A percentile compares a stretch with the other conserved stretches of the same genome.
phyloP scores from a whole-genome alignment of 1,140 invertebrate species.

The Nasonia longicornis region DNA sequence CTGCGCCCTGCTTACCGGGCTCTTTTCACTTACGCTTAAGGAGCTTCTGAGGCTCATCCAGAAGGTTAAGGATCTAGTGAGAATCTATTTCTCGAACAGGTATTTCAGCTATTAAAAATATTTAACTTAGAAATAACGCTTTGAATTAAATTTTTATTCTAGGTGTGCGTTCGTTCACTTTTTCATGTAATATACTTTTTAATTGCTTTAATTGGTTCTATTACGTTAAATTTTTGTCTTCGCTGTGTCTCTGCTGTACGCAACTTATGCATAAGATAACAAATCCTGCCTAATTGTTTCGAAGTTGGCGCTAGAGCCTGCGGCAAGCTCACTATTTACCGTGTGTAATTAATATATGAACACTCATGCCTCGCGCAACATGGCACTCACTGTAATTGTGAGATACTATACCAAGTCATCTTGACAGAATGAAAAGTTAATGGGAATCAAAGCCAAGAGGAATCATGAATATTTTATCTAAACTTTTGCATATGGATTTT shows the following conservation, averaged over 20 bases:
- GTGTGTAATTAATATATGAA: constrained; percentile 58
- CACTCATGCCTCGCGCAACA: constrained; percentile 30
- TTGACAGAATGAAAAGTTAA: constrained; percentile 2
- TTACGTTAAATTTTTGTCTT: not conserved
- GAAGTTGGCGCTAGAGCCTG: constrained; percentile 51
- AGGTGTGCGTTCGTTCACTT: too few species aligned
- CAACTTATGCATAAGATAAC: constrained; percentile 51
- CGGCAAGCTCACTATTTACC: constrained; percentile 53
- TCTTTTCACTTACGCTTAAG: constrained; percentile 38
- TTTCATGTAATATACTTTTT: not conserved
- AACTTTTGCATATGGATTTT: not conserved
- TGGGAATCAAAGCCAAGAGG: constrained; percentile 1
- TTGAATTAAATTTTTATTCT: not conserved
- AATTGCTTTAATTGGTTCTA: not conserved
- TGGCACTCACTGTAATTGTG: constrained; percentile 51
- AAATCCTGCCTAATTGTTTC: constrained; percentile 57
- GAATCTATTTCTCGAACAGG: not conserved
- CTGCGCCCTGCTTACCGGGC: constrained; percentile 40
- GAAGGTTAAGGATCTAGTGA: not conserved
- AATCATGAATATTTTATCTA: not conserved
- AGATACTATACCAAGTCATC: constrained; percentile 46
- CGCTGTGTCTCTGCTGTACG: not conserved
- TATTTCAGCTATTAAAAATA: not conserved
- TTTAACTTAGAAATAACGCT: not conserved
- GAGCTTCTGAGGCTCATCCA: not conserved